Percentiles rank a stretch among this genome's conserved stretches.
These are phyloP conservation scores for Prunella strophiata DNA, from an alignment of 2,797 vertebrate species.

Conservation along the genomic window DNA sequence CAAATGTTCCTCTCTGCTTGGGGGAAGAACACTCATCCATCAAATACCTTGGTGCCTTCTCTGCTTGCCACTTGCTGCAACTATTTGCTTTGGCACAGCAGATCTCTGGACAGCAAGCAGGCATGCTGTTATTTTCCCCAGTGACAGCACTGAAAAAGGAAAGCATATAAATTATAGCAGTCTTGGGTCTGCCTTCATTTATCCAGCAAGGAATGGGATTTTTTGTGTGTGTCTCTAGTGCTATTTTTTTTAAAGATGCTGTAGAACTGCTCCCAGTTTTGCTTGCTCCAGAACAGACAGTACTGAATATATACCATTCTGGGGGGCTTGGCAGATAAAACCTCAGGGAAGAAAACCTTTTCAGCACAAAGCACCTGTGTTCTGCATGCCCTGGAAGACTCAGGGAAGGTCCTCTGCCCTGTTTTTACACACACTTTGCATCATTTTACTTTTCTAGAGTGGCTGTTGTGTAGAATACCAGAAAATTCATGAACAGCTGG, in stretches of 20 bases:
- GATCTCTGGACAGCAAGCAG: neutral
- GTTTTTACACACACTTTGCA: neutral
- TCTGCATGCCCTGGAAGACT: neutral
- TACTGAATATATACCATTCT: neutral
- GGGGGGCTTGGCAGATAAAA: neutral
- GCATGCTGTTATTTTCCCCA: neutral
- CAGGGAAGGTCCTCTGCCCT: neutral
- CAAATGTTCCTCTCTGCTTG: neutral
- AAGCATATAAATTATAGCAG: neutral
- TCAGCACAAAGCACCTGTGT: neutral
- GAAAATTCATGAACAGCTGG: neutral
- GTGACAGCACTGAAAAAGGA: neutral
- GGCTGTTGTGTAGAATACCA: neutral
- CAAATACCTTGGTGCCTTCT: conserved; percentile 12
- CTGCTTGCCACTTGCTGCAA: neutral
- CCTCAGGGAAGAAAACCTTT: neutral
- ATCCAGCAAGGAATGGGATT: neutral
- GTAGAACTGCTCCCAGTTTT: neutral
- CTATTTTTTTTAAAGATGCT: neutral
- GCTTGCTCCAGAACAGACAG: neutral
- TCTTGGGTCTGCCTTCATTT: neutral
- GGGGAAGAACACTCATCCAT: neutral
- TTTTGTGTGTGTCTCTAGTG: neutral
- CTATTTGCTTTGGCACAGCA: conserved; percentile 4
- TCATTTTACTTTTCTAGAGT: neutral